A percentile compares a stretch with the other conserved stretches of the same genome.
phyloP scores from a whole-genome alignment of 2,797 vertebrate species.

The Epinephelus awoara region DNA sequence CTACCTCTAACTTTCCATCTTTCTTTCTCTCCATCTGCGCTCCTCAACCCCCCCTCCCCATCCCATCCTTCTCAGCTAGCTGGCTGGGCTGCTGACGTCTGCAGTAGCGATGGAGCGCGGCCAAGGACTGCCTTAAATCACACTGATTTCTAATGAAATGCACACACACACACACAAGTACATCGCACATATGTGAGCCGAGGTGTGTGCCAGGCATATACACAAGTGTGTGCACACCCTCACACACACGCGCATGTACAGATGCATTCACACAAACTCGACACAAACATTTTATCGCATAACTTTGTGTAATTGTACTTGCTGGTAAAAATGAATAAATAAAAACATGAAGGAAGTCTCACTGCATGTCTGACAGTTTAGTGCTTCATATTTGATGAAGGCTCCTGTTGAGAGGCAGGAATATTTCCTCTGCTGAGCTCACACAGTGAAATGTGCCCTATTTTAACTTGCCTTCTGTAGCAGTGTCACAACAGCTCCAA shows the following conservation, averaged over 20 bases:
- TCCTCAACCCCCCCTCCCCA: neutral
- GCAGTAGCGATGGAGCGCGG: constrained; percentile 64
- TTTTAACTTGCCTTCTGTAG: constrained; percentile 13
- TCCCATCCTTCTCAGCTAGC: constrained; percentile 46
- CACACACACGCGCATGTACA: neutral
- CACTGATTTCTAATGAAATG: constrained; percentile 66
- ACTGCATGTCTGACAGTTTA: constrained; percentile 1
- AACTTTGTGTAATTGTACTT: neutral
- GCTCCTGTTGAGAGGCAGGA: neutral
- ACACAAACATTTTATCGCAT: neutral
- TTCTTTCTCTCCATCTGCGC: constrained; percentile 55
- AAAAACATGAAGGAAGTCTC: constrained; percentile 3
- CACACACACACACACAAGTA: constrained; percentile 7
- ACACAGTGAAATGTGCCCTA: constrained; percentile 22
- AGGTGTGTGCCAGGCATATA: constrained; percentile 14
- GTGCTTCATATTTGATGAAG: constrained; percentile 38
- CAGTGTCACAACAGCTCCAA: constrained; percentile 1
- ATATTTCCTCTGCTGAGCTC: constrained; percentile 28
- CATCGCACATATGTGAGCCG: constrained; percentile 25
- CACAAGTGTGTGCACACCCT: neutral
- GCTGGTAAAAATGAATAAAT: neutral
- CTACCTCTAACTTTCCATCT: constrained; percentile 55
- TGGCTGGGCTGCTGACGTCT: constrained; percentile 73
- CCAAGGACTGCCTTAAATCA: constrained; percentile 77
- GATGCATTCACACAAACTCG: constrained; percentile 2